Evolutionary conservation across 2,797 vertebrate species (phyloP).

Genomic region (Synanceia verrucosa): DNA sequence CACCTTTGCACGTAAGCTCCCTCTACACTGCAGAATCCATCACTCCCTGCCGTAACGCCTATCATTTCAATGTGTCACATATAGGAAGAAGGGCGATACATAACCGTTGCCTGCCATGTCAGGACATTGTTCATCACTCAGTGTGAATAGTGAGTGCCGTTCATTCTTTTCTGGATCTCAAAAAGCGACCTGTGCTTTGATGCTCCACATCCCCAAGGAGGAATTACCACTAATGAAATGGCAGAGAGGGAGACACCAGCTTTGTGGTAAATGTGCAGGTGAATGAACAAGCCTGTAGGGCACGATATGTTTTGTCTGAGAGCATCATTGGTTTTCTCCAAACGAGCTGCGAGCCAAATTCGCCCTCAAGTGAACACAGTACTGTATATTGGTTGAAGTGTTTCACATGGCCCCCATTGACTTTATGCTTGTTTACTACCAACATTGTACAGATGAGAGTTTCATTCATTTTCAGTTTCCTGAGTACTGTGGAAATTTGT

Average conservation of each 20-base stretch:
- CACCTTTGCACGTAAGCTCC: conserved; percentile 46
- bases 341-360: conserved; percentile 41
- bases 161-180: conserved; percentile 41
- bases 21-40: conserved; percentile 58
- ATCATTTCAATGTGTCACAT: conserved; percentile 74
- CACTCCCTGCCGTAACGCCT: conserved; percentile 51
- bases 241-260: conserved; percentile 18
- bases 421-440: conserved; percentile 21
- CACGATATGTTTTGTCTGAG: conserved; percentile 31
- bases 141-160: conserved; percentile 48
- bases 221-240: conserved; percentile 53
- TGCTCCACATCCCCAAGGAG: conserved; percentile 16
- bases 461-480: conserved; percentile 18
- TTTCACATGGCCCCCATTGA: conserved; percentile 20
- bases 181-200: conserved; percentile 4
- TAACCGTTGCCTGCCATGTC: conserved; percentile 71
- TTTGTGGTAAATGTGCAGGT: conserved; percentile 41
- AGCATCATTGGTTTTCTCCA: conserved; percentile 38
- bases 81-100: conserved; percentile 57
- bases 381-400: conserved; percentile 11
- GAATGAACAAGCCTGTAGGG: conserved; percentile 33
- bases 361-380: neutral
- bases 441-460: neutral
- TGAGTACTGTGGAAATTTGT: neutral
- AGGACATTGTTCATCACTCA: conserved; percentile 69